Evolutionary conservation across 2,113 vertebrate species (phyloP), one percentile per base, ranked within the genome.

Genomic region (Hipposideros armiger): DNA sequence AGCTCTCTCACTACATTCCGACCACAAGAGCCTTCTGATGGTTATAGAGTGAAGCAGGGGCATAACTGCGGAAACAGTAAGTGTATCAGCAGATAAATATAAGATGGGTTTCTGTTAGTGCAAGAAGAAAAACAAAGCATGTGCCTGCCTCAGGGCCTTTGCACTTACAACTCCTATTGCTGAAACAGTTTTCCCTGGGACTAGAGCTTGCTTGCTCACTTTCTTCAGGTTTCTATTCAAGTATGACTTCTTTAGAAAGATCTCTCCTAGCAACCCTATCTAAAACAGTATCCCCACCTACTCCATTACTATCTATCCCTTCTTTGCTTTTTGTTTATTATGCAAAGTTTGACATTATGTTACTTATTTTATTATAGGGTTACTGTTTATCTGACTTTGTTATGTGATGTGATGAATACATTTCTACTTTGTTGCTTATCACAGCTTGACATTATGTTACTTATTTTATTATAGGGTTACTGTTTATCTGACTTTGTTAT

Each of bases 141-240:
- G 2, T 4, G 52, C 30, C 66, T 72, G 60, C 83, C 72, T 17
- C 30, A 16, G 47, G 47, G 32, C 54, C 90, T 94, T 82, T 80
- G 50, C 45, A 13, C 54, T 62, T 15, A 30, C 0, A 2, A 20
- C 8, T 73, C 58, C 40, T 36, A 2, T 26, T 42, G 80, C 47
- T 66, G 15, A n/a, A 64, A 45, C 15, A 56, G 45, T 30, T 50
- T 91, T 32, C 11, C 52, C n/a, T 42, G 22, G 50, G 45, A 67
- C 50, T 36, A 45, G 0, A 50, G 47, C 22, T 60, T 17, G 0
- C 13, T 50, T 9, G 3, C 19, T 66, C 11, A 4, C 0, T 11
- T 82, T 77, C 50, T 90, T 87, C 26, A 62, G 93, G 66, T 56
- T 72, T 58, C 78, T 45, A 17, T 60, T 76, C 30, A 36, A 56